Conservation (phyloP, 2,888 invertebrate genomes). For the Dynastes hyllus region DNA sequence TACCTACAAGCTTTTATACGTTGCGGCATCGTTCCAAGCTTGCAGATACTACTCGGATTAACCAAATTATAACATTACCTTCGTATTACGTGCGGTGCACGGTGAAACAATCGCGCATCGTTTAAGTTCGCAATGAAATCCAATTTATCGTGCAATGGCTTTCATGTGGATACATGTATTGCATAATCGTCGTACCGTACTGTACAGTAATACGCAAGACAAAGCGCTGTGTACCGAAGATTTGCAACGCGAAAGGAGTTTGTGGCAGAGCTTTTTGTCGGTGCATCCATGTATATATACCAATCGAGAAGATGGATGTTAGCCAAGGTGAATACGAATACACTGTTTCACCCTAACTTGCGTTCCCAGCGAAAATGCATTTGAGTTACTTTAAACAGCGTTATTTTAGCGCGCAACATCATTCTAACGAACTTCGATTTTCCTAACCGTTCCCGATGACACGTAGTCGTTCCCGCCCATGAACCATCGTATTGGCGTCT, state of each 20-base stretch:
- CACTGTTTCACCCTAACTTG: no score
- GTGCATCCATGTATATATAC: not conserved
- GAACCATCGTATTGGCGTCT: no score
- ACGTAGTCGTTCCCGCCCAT: no score
- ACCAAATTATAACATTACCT: conserved; percentile 41
- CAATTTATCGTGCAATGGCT: conserved; percentile 24
- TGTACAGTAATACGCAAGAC: no score
- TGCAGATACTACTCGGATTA: conserved; percentile 35
- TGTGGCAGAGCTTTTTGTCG: not conserved
- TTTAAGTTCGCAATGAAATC: conserved; percentile 35
- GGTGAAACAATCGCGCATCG: not conserved
- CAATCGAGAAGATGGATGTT: not conserved
- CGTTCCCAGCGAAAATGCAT: no score
- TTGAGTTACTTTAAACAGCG: no score
- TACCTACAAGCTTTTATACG: not conserved
- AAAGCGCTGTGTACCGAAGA: no score
- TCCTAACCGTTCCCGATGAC: no score
- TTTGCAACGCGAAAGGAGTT: no score
- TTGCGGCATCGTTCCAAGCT: conserved; percentile 22
- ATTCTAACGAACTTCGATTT: no score
- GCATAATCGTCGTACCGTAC: conserved; percentile 2
- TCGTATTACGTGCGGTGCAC: conserved; percentile 1
- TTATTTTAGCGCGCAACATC: no score
- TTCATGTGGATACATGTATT: conserved; percentile 3
- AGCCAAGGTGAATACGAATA: no score